Percentiles rank a stretch among this genome's conserved stretches.
Conservation (phyloP, 2,797 vertebrate species). For the Mormyrus hasselquistii region DNA sequence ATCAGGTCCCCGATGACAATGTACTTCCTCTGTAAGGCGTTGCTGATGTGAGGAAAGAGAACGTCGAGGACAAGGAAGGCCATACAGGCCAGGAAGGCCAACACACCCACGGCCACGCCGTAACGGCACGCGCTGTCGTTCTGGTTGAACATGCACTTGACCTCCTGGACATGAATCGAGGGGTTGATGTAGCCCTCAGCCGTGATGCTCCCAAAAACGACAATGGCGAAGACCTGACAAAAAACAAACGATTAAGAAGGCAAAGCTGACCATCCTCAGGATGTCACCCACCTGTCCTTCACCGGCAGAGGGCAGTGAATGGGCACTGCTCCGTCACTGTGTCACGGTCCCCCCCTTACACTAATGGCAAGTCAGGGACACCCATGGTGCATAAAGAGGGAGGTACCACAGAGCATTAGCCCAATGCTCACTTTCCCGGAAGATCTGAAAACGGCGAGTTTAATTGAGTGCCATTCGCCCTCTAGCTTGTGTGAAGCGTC, state of each 20-base stretch:
- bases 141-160: slow-evolving; percentile 68
- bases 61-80: slow-evolving; percentile 70
- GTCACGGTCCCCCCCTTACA: neutral
- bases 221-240: slow-evolving; percentile 74
- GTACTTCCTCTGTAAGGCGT: slow-evolving; percentile 73
- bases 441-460: neutral
- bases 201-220: slow-evolving; percentile 82
- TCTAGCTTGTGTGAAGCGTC: neutral
- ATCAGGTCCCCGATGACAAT: slow-evolving; percentile 73
- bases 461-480: neutral
- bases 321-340: neutral
- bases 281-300: neutral
- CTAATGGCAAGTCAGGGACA: neutral
- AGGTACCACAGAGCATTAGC: neutral
- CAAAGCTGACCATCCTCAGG: neutral
- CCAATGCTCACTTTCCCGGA: neutral
- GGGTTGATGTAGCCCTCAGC: slow-evolving; percentile 71
- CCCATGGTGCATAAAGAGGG: neutral
- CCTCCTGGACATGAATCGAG: fast-evolving
- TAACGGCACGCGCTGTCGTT: slow-evolving; percentile 76
- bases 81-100: slow-evolving; percentile 78
- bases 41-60: slow-evolving; percentile 82
- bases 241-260: neutral
- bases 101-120: slow-evolving; percentile 67
- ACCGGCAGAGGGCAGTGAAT: neutral